These are phyloP conservation scores for Micromys minutus DNA, from an alignment of 2,113 vertebrate species.

Conservation along the genomic window DNA sequence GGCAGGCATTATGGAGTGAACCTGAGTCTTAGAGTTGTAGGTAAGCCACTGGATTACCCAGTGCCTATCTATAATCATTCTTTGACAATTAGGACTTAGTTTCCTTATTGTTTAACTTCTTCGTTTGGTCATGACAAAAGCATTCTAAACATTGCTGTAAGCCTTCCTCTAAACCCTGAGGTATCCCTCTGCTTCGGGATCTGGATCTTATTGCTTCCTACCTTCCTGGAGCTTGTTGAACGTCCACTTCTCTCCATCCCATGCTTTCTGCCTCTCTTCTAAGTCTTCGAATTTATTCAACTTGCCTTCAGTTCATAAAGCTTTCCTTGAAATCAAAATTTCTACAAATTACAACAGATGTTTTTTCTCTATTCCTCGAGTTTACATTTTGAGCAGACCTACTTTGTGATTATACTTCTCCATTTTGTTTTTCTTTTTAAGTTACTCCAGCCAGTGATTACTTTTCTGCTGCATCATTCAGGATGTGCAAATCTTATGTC, in stretches of 20 bases:
- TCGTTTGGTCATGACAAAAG: neutral
- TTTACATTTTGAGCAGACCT: neutral
- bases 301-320: neutral
- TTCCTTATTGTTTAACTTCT: neutral
- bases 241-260: neutral
- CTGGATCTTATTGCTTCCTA: neutral
- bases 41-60: neutral
- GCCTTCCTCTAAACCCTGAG: neutral
- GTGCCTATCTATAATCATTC: neutral
- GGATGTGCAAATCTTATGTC: neutral
- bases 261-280: neutral
- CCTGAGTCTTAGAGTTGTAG: neutral
- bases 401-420: neutral
- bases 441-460: neutral
- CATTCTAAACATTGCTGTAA: neutral
- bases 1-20: neutral
- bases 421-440: neutral
- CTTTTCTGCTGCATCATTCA: neutral
- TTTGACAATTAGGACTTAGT: neutral
- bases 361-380: neutral
- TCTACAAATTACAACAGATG: neutral
- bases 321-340: neutral
- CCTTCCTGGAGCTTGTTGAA: neutral
- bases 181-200: neutral
- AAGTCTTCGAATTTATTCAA: neutral